Conservation (phyloP, 2,113 vertebrate species). For the Myxocyprinus asiaticus region DNA sequence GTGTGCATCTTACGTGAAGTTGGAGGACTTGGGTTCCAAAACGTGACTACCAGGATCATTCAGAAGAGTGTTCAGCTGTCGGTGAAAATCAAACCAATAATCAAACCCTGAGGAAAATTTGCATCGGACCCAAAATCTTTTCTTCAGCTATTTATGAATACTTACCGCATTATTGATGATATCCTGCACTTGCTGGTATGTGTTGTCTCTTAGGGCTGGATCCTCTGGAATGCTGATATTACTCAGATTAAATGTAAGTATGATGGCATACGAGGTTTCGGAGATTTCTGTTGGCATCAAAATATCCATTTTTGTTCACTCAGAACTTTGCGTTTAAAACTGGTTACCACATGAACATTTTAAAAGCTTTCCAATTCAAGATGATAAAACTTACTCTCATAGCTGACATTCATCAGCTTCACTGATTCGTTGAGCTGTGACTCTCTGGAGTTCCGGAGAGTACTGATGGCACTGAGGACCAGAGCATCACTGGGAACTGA, state of each 20-base stretch:
- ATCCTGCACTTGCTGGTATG: neutral
- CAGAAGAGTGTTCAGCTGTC: no score
- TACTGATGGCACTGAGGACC: conserved; percentile 16
- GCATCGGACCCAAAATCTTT: no score
- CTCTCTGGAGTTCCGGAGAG: neutral
- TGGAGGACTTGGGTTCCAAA: no score
- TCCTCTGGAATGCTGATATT: neutral
- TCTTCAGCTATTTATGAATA: no score
- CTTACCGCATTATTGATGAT: conserved; percentile 19
- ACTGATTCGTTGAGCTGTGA: neutral
- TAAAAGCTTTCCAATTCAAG: no score
- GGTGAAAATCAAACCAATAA: no score
- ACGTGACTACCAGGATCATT: no score
- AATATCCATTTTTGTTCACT: neutral
- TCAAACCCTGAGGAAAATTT: no score
- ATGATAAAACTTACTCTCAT: conserved; percentile 13
- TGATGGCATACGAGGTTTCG: neutral
- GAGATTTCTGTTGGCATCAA: neutral
- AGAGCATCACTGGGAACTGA: conserved; percentile 2
- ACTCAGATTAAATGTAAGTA: neutral
- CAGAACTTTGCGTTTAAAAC: neutral
- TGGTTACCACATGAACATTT: no score
- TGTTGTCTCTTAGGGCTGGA: neutral
- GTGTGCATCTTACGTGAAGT: no score
- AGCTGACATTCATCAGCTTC: neutral